These are phyloP conservation scores for Microcebus tavaratra DNA, from an alignment of 2,113 vertebrate species.

Conservation along the genomic window DNA sequence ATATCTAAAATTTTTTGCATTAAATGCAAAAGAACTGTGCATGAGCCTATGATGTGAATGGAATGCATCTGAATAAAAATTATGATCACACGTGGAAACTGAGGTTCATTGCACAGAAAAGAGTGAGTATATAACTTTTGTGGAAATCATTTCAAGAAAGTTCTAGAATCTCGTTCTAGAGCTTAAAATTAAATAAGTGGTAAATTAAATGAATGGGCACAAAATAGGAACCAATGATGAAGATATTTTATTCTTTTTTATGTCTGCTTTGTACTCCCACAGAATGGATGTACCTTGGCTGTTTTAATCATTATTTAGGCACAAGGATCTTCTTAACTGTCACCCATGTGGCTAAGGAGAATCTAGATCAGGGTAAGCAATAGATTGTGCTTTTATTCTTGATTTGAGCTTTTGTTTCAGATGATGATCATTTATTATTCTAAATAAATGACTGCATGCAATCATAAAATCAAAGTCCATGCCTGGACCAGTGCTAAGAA, in stretches of 20 bases:
- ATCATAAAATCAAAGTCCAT: not conserved
- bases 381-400: not conserved
- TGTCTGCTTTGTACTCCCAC: not conserved
- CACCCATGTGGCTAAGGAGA: not conserved
- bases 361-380: not conserved
- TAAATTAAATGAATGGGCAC: not conserved
- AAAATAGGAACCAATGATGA: accelerated
- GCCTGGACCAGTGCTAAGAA: not conserved
- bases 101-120: not conserved
- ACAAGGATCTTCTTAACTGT: not conserved
- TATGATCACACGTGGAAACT: not conserved
- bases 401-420: not conserved
- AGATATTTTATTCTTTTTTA: not conserved
- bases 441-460: not conserved
- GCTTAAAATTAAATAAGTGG: not conserved
- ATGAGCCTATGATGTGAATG: not conserved
- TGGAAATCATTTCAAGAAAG: not conserved
- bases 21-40: not conserved
- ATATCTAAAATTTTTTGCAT: not conserved
- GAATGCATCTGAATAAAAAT: slow-evolving; percentile 5
- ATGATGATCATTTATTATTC: not conserved
- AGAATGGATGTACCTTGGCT: accelerated
- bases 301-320: not conserved
- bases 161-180: not conserved
- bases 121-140: accelerated